Conservation (phyloP, 2,113 vertebrate species). For the Cercopithecus mona region DNA sequence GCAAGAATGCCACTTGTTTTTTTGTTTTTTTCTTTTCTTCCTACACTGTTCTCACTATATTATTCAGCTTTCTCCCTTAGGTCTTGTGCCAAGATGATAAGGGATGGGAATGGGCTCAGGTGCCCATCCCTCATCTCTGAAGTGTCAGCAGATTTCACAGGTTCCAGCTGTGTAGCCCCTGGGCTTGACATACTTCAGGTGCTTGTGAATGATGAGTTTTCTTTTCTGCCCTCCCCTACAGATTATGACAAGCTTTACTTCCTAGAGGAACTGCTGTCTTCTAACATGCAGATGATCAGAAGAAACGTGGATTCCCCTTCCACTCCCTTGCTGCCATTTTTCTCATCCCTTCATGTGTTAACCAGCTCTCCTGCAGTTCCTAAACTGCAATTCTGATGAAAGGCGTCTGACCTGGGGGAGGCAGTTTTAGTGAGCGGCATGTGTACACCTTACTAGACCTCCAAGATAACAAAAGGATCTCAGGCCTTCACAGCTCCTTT, state of each 20-base stretch:
- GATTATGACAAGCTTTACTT: conserved; percentile 85
- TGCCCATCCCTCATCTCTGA: background rate
- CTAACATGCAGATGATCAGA: background rate
- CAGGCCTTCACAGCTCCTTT: background rate
- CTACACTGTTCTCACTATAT: background rate
- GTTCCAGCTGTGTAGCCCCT: background rate
- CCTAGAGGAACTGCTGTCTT: background rate
- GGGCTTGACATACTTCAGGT: too few species aligned
- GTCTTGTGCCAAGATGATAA: background rate
- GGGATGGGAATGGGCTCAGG: rapidly evolving
- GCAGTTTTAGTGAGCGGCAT: background rate
- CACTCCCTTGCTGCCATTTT: background rate
- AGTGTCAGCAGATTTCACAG: background rate
- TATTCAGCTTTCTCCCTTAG: background rate
- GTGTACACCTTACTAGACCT: too few species aligned
- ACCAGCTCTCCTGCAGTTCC: background rate
- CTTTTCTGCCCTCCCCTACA: conserved; percentile 67
- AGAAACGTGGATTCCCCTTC: background rate
- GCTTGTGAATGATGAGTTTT: background rate
- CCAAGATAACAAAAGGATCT: background rate
- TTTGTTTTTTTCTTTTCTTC: background rate
- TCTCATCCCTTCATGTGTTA: background rate
- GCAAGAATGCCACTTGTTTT: background rate
- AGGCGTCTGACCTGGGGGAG: background rate
- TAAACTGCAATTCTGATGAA: too few species aligned